Conservation (phyloP, 2,113 vertebrate genomes). For the Archocentrus centrarchus region DNA sequence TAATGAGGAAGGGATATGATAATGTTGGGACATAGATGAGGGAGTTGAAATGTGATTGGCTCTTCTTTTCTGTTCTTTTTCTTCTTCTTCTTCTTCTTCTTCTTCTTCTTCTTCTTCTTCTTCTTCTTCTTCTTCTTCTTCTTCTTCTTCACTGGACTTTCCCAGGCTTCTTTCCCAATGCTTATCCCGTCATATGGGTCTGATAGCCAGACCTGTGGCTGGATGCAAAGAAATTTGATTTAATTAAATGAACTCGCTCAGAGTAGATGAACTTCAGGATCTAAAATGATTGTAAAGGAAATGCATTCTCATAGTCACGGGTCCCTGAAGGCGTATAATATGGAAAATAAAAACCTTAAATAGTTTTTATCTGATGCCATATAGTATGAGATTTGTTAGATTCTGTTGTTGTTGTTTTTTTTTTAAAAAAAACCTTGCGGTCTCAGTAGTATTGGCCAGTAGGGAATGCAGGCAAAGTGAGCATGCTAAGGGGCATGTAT, state of each 20-base stretch:
- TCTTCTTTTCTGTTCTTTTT: background rate
- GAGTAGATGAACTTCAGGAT: background rate
- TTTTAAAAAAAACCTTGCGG: background rate
- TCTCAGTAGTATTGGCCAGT: background rate
- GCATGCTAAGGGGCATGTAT: slow-evolving; percentile 12
- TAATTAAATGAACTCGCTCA: slow-evolving; percentile 9
- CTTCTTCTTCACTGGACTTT: background rate
- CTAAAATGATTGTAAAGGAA: slow-evolving; percentile 13
- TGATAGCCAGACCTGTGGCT: background rate
- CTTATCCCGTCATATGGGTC: slow-evolving; percentile 38
- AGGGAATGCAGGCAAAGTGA: background rate
- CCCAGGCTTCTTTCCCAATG: background rate
- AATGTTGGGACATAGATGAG: slow-evolving; percentile 8
- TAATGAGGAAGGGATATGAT: slow-evolving; percentile 55
- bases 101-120: background rate
- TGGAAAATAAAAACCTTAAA: background rate
- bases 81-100: background rate
- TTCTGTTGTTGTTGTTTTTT: background rate
- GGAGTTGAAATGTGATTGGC: background rate
- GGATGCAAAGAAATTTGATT: background rate
- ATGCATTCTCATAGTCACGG: background rate
- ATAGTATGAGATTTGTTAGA: background rate
- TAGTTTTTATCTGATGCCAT: background rate
- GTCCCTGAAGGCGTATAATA: background rate
- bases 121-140: background rate